phyloP scores from a whole-genome alignment of 2,797 vertebrate species.

The Philypnodon macrostomus region DNA sequence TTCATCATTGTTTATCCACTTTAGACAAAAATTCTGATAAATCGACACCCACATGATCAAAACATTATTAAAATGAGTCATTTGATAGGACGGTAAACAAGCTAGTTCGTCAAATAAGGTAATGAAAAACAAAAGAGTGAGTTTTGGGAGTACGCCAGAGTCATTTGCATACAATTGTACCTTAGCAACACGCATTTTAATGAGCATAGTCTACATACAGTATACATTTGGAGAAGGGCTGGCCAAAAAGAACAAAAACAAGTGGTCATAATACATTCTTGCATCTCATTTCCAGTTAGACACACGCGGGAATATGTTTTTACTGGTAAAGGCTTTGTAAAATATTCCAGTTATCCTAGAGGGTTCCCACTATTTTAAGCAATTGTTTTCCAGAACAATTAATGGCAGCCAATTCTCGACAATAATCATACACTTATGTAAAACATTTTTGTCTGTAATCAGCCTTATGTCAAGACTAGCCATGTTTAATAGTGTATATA shows the following conservation, averaged over 20 bases:
- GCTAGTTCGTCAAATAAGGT: not conserved
- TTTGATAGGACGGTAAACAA: too few species aligned
- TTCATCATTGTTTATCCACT: slow-evolving; percentile 15
- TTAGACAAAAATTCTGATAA: slow-evolving; percentile 42
- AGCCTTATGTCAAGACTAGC: too few species aligned
- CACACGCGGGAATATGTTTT: not conserved
- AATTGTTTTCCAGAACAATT: not conserved
- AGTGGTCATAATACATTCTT: not conserved
- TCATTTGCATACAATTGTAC: not conserved
- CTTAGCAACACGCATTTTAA: too few species aligned
- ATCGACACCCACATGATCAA: slow-evolving; percentile 40
- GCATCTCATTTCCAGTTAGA: not conserved
- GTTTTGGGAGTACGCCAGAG: not conserved
- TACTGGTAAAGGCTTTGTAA: not conserved
- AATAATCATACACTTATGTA: too few species aligned
- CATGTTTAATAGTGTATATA: too few species aligned
- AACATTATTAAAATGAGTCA: slow-evolving; percentile 42
- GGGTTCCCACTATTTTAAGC: not conserved
- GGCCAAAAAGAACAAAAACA: not conserved
- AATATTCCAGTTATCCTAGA: not conserved
- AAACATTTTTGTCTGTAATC: too few species aligned
- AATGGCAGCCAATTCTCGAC: too few species aligned
- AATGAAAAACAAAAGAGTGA: not conserved
- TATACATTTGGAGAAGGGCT: not conserved
- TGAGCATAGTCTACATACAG: too few species aligned